These are phyloP conservation scores for Pomacea canaliculata DNA, from an alignment of 2,888 invertebrate genomes.

Conservation along the genomic window DNA sequence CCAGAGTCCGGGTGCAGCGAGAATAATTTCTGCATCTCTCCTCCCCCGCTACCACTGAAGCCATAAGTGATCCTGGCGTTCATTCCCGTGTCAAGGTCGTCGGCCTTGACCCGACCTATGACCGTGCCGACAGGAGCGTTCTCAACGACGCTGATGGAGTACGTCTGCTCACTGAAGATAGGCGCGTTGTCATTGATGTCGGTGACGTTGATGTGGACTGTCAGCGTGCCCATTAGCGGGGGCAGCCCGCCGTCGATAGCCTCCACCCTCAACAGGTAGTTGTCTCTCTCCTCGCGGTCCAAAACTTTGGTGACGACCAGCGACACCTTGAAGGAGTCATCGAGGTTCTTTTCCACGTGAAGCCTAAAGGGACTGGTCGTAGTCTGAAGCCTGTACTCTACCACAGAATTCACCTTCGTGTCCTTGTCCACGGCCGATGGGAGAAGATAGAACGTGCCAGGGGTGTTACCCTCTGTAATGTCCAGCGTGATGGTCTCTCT, in stretches of 20 bases:
- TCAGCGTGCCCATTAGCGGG: constrained; percentile 51
- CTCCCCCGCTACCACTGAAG: constrained; percentile 46
- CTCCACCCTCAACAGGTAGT: constrained; percentile 51
- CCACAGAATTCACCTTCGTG: constrained; percentile 29
- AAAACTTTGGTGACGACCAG: constrained; percentile 22
- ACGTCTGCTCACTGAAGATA: constrained; percentile 45
- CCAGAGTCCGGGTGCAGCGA: constrained; percentile 37
- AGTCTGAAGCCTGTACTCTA: constrained; percentile 22
- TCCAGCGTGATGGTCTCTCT: constrained; percentile 43
- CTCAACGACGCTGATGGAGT: constrained; percentile 52
- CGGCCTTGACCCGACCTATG: constrained; percentile 78
- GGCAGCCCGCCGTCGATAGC: constrained; percentile 59
- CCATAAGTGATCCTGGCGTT: constrained; percentile 76
- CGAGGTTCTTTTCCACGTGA: constrained; percentile 26
- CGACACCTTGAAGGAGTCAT: constrained; percentile 24
- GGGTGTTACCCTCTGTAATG: constrained; percentile 29
- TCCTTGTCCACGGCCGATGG: constrained; percentile 33
- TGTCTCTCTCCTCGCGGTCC: constrained; percentile 50
- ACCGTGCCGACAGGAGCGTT: constrained; percentile 45
- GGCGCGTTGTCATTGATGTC: constrained; percentile 61
- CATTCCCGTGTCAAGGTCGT: constrained; percentile 85
- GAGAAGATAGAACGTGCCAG: constrained; percentile 28
- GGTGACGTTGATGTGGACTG: constrained; percentile 53
- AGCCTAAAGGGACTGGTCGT: constrained; percentile 24
- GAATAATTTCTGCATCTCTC: constrained; percentile 32